Conservation (phyloP, 2,113 vertebrate species). For the Coracopsis vasa region DNA sequence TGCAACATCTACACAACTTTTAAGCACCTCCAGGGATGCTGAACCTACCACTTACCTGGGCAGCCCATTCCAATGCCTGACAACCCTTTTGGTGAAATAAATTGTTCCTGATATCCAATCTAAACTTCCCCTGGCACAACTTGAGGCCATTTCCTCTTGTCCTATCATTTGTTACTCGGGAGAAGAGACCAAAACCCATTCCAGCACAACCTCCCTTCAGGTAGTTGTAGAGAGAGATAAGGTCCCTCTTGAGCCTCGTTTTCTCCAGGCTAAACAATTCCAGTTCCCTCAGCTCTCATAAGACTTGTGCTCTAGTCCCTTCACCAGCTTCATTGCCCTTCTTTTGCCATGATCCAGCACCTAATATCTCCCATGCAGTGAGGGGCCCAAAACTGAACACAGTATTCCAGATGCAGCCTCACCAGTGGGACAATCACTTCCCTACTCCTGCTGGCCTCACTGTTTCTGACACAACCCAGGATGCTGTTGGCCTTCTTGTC, state of each 20-base stretch:
- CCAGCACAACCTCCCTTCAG: neutral
- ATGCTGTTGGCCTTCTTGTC: neutral
- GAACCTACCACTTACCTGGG: neutral
- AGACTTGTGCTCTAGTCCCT: neutral
- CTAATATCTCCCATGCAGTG: neutral
- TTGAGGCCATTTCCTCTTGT: fast-evolving
- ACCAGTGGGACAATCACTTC: neutral
- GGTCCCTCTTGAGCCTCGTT: neutral
- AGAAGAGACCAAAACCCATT: neutral
- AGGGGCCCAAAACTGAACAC: neutral
- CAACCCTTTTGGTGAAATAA: neutral
- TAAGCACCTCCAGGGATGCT: neutral
- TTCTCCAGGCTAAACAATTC: neutral
- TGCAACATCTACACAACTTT: neutral
- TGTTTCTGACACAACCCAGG: neutral
- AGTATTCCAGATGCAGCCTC: fast-evolving
- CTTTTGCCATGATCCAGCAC: neutral
- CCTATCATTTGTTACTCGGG: neutral
- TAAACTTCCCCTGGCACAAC: fast-evolving
- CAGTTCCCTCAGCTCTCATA: fast-evolving
- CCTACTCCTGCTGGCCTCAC: neutral
- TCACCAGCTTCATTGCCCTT: neutral
- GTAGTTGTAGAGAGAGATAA: neutral
- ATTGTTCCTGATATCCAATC: neutral
- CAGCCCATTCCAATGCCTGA: neutral